phyloP scores from a whole-genome alignment of 1,140 invertebrate species.

The Nasonia giraulti region DNA sequence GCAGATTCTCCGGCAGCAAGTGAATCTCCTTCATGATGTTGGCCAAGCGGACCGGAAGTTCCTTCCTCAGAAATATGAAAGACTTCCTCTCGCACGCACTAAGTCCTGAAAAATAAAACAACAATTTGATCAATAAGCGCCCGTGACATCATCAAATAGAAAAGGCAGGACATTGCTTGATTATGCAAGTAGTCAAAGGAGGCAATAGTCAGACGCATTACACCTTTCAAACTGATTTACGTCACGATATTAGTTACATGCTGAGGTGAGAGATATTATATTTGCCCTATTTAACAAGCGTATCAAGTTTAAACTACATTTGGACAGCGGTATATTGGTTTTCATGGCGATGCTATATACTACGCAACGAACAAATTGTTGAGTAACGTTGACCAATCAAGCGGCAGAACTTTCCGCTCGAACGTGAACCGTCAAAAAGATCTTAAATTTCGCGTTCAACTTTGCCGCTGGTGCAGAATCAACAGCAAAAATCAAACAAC shows the following conservation, averaged over 20 bases:
- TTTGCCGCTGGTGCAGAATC: too few relatives aligned
- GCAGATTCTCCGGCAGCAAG: constrained; percentile 90
- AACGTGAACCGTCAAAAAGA: too few relatives aligned
- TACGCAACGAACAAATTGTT: too few relatives aligned
- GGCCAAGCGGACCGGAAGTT: constrained; percentile 94
- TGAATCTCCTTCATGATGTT: constrained; percentile 99
- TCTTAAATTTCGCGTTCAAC: too few relatives aligned
- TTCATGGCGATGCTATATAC: too few relatives aligned
- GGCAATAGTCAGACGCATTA: neutral
- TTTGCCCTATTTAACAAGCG: neutral
- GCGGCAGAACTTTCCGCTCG: too few relatives aligned
- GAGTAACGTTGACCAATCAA: too few relatives aligned
- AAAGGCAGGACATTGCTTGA: neutral
- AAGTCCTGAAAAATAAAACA: constrained; percentile 80
- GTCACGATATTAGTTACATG: neutral
- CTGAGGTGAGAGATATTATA: neutral
- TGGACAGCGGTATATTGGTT: too few relatives aligned
- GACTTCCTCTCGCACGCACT: constrained; percentile 93
- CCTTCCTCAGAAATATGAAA: constrained; percentile 94
- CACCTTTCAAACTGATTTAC: neutral
- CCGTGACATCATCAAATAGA: too few relatives aligned
- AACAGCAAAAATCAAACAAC: too few relatives aligned
- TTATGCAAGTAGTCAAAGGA: neutral
- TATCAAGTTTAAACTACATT: neutral
- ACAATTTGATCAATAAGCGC: constrained; percentile 48